Evolutionary conservation across 2,797 vertebrate genomes (phyloP).

Genomic region (Coendou prehensilis): DNA sequence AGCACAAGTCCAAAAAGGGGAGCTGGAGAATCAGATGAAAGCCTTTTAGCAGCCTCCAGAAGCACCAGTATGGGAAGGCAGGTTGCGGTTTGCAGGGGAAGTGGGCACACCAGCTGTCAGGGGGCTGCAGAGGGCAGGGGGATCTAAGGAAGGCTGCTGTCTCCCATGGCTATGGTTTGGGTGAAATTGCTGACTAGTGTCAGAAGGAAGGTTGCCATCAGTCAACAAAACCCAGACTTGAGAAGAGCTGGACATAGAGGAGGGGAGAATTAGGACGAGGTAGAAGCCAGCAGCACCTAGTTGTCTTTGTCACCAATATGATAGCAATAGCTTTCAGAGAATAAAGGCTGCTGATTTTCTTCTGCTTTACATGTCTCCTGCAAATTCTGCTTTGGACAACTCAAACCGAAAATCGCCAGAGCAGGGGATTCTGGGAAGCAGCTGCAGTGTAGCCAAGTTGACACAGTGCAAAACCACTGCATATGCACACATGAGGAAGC

Average conservation of each 20-base stretch:
- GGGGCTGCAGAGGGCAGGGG: background rate
- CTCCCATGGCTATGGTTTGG: background rate
- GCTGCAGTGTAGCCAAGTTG: background rate
- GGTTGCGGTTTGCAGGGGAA: background rate
- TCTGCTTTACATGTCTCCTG: background rate
- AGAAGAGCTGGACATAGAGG: background rate
- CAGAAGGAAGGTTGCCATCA: too few species aligned
- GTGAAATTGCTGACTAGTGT: background rate
- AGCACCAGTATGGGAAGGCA: background rate
- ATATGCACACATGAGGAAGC: accelerated
- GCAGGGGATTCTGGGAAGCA: background rate
- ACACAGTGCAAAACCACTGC: background rate
- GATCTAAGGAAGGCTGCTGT: background rate
- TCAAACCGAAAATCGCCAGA: background rate
- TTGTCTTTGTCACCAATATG: background rate
- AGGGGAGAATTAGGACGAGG: background rate
- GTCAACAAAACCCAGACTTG: background rate
- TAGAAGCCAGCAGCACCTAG: background rate
- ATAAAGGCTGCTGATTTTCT: background rate
- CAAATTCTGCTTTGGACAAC: background rate
- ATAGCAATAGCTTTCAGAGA: background rate
- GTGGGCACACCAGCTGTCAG: too few species aligned
- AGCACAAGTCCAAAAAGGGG: background rate
- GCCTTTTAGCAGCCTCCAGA: background rate
- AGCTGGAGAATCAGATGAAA: background rate